Conservation (phyloP, 1,140 invertebrate genomes). For the Drosophila triauraria region DNA sequence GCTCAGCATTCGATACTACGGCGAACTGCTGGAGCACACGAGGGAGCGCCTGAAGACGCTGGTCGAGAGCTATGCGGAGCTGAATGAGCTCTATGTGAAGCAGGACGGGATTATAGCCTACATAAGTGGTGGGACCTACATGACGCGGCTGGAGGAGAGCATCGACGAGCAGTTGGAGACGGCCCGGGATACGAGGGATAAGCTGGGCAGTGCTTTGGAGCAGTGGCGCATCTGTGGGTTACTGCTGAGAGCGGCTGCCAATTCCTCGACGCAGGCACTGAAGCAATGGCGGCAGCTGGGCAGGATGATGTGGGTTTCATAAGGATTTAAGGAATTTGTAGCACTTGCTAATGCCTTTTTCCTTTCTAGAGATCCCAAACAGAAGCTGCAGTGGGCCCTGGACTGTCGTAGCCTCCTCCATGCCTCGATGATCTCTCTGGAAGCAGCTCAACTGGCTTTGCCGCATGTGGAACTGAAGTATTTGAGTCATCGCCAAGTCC, state of each 20-base stretch:
- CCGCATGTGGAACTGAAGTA: slow-evolving; percentile 81
- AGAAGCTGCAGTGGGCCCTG: slow-evolving; percentile 68
- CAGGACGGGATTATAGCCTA: slow-evolving; percentile 83
- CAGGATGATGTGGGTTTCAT: slow-evolving; percentile 55
- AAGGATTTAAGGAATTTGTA: neutral
- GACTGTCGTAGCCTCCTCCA: slow-evolving; percentile 76
- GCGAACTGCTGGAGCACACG: slow-evolving; percentile 74
- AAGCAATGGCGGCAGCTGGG: slow-evolving; percentile 70
- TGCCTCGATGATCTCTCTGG: slow-evolving; percentile 73
- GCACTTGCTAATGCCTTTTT: neutral
- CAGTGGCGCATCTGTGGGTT: slow-evolving; percentile 83
- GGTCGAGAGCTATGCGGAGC: slow-evolving; percentile 66
- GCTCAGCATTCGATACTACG: slow-evolving; percentile 72
- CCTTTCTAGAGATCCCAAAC: slow-evolving; percentile 64
- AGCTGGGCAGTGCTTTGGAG: slow-evolving; percentile 76
- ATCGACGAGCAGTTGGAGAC: slow-evolving; percentile 77
- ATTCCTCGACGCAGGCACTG: slow-evolving; percentile 68
- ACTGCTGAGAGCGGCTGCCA: slow-evolving; percentile 67
- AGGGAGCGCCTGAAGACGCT: slow-evolving; percentile 67
- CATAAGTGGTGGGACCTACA: slow-evolving; percentile 80
- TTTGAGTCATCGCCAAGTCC: slow-evolving; percentile 76
- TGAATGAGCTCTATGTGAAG: slow-evolving; percentile 77
- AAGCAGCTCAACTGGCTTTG: slow-evolving; percentile 76
- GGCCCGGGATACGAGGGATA: slow-evolving; percentile 79
- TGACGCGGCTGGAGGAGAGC: slow-evolving; percentile 76